These are phyloP conservation scores for Drosophila greeni DNA, from an alignment of 2,888 invertebrate genomes.

Conservation along the genomic window DNA sequence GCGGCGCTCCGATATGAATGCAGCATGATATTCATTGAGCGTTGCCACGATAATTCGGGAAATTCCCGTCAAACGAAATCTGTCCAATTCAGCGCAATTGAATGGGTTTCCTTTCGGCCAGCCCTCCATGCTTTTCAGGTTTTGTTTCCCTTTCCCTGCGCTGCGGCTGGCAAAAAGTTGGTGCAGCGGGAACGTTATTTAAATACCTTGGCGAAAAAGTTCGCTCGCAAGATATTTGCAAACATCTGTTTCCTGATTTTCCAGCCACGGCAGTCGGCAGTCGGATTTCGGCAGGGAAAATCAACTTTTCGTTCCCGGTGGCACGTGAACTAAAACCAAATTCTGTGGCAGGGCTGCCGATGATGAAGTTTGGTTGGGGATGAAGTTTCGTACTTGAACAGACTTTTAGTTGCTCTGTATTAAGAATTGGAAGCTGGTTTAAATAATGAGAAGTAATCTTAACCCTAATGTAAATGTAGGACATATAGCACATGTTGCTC, in stretches of 20 bases:
- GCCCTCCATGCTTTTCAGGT: conserved; percentile 10
- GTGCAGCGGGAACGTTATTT: conserved; percentile 64
- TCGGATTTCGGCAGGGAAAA: conserved; percentile 22
- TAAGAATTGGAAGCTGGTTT: background rate
- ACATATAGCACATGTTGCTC: too few species aligned
- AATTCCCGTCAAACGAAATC: conserved; percentile 13
- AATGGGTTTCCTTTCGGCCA: conserved; percentile 51
- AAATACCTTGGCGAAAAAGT: conserved; percentile 70
- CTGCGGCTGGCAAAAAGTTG: conserved; percentile 60
- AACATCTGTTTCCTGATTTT: conserved; percentile 68
- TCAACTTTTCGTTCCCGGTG: conserved; percentile 42
- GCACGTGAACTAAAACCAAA: conserved; percentile 48
- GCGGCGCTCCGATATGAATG: conserved; percentile 14
- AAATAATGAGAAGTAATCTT: background rate
- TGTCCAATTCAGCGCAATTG: conserved; percentile 62
- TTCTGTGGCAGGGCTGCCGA: conserved; percentile 38
- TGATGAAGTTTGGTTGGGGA: conserved; percentile 50
- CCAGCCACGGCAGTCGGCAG: conserved; percentile 10
- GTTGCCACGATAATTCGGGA: conserved; percentile 5
- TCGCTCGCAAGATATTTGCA: conserved; percentile 71
- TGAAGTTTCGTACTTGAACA: background rate
- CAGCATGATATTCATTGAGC: conserved; percentile 23
- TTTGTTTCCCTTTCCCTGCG: conserved; percentile 24
- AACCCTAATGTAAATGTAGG: too few species aligned
- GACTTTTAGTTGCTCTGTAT: conserved; percentile 11